Conservation (phyloP, 1,140 invertebrate species). For the Drosophila malerkotliana region DNA sequence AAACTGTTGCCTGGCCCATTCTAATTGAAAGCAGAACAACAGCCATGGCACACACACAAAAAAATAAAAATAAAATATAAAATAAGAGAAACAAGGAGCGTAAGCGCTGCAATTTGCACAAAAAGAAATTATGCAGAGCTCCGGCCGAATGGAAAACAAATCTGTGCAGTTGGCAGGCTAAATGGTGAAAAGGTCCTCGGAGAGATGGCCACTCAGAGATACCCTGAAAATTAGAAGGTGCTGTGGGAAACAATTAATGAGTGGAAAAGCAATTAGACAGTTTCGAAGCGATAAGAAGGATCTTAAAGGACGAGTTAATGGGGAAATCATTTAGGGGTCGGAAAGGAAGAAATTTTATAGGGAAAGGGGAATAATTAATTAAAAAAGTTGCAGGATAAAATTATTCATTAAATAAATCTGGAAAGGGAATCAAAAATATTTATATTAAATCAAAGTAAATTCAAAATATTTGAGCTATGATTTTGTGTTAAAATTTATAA, state of each 20-base stretch:
- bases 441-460: not conserved
- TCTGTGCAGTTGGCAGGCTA: conserved; percentile 4
- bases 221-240: conserved; percentile 40
- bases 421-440: not conserved
- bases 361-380: not conserved
- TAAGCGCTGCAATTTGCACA: conserved; percentile 68
- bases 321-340: not conserved
- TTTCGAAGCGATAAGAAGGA: conserved; percentile 2
- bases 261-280: conserved; percentile 27
- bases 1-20: conserved; percentile 65
- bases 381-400: not conserved
- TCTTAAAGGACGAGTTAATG: not conserved
- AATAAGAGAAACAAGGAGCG: conserved; percentile 22
- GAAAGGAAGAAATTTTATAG: not conserved
- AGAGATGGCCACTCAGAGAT: conserved; percentile 47
- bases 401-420: no score
- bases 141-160: conserved; percentile 21
- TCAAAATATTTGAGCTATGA: not conserved
- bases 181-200: conserved; percentile 12
- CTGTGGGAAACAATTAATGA: conserved; percentile 27
- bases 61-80: conserved; percentile 12
- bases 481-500: not conserved
- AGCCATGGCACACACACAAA: conserved; percentile 5
- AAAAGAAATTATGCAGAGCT: conserved; percentile 63
- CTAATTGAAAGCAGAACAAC: conserved; percentile 71